These are phyloP conservation scores for Synanceia verrucosa DNA, from an alignment of 2,797 vertebrate genomes.

Conservation along the genomic window DNA sequence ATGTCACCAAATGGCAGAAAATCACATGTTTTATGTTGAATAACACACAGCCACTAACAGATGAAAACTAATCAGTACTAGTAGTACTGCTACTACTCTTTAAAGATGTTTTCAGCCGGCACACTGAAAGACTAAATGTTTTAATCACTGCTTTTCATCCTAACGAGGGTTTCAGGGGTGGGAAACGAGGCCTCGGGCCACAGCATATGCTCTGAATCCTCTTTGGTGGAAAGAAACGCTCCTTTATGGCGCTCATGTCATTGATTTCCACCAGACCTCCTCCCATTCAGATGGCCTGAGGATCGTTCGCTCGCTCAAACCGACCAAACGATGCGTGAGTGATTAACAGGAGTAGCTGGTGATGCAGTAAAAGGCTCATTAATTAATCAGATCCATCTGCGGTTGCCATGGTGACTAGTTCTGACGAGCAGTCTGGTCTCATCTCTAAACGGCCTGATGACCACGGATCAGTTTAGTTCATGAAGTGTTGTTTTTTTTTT, in stretches of 20 bases:
- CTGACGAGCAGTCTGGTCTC: conserved; percentile 69
- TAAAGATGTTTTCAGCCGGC: too few species aligned
- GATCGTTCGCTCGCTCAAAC: conserved; percentile 13
- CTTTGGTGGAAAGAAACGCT: conserved; percentile 22
- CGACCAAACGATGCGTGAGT: conserved; percentile 59
- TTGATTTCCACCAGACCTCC: conserved; percentile 45
- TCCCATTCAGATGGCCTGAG: conserved; percentile 12
- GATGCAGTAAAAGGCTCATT: conserved; percentile 78
- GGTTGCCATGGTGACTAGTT: conserved; percentile 66
- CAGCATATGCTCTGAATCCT: conserved; percentile 48
- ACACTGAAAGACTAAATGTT: conserved; percentile 7
- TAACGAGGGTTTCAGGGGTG: neutral
- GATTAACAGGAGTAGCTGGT: conserved; percentile 63
- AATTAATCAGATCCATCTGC: conserved; percentile 81
- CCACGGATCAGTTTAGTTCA: neutral
- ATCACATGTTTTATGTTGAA: conserved; percentile 8
- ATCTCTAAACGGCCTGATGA: conserved; percentile 31
- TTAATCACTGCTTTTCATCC: conserved; percentile 12
- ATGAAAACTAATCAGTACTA: neutral
- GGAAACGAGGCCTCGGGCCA: conserved; percentile 29
- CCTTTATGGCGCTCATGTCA: conserved; percentile 44
- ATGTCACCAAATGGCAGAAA: too few species aligned
- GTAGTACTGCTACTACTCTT: too few species aligned
- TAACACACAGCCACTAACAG: neutral
- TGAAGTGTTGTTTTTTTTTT: neutral